Base-by-base conservation (phyloP, 2,797 vertebrate genomes). In the Halcyon chelicuti region DNA sequence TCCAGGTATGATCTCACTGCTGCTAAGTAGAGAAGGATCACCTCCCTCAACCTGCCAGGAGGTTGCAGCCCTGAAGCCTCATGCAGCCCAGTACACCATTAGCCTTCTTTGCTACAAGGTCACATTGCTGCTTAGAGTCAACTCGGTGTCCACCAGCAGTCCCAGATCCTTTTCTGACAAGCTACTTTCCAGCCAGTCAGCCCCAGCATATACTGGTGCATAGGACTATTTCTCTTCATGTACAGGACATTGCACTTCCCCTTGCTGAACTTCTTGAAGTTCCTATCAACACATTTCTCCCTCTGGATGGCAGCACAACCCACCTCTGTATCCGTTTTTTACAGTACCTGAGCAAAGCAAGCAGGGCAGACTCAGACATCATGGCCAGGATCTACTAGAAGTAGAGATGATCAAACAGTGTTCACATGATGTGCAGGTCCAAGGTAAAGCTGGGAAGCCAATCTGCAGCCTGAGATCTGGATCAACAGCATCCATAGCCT, bases 221-320 rank as follows among this genome's bases (percentile, higher is more conserved):
- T 5, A 62, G 28, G 19, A 66, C 33, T 17, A 0, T 31, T 71
- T 37, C 40, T 68, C 26, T 40, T 28, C 26, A 40, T 7, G 4
- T 12, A 10, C 37, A 63, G 39, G 15, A 8, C 67, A 78, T 65
- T 2, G 10, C 25, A 13, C 4, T 71, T 70, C 7, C 25, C 21
- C 3, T 1, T 74, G 17, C 28, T 61, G 46, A 70, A 25, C 13
- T 35, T 80, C 35, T 22, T 5, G 1, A 67, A 47, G 13, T 7
- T 21, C 44, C 61, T 52, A 3, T 35, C 63, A 70, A 37, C 15
- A 10, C 49, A 5, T 52, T 62, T 76, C 68, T 76, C 75, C 86
- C 82, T 90, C 86, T 86, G 86, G 82, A 86, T 77, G 52, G 88
- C 82, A 90, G 71, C 72, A 88, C 76, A 95, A 71, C 35, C 52